phyloP scores from a whole-genome alignment of 2,797 vertebrate genomes.

The Hippoglossus hippoglossus region DNA sequence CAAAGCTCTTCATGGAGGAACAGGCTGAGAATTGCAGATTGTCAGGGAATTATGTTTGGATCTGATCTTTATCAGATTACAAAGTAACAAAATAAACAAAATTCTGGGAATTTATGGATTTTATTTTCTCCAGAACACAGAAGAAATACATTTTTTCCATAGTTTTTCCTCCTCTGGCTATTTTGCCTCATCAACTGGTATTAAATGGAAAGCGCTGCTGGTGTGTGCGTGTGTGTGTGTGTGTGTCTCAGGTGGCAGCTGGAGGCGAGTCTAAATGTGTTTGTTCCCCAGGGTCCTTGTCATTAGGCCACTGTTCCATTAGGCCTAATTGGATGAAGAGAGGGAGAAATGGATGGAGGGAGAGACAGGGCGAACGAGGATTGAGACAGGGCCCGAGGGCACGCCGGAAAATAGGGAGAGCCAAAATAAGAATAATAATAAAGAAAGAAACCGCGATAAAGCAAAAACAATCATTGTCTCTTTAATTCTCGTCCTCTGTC shows the following conservation, averaged over 20 bases:
- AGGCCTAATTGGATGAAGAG: slow-evolving; percentile 78
- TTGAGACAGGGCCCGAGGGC: slow-evolving; percentile 47
- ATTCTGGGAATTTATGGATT: background rate
- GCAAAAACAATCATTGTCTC: background rate
- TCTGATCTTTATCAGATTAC: background rate
- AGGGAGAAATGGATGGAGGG: slow-evolving; percentile 49
- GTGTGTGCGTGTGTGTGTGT: slow-evolving; percentile 20
- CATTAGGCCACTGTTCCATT: slow-evolving; percentile 79
- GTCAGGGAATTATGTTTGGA: background rate
- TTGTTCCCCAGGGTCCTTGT: slow-evolving; percentile 73
- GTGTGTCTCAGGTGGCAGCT: slow-evolving; percentile 58
- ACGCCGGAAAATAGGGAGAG: slow-evolving; percentile 28
- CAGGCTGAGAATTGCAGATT: background rate
- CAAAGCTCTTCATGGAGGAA: background rate
- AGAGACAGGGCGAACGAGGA: slow-evolving; percentile 28
- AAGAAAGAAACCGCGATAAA: background rate
- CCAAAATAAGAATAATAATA: background rate
- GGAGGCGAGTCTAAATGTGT: slow-evolving; percentile 75
- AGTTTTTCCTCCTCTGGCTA: slow-evolving; percentile 18
- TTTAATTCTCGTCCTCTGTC: slow-evolving; percentile 4
- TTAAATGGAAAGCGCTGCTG: slow-evolving; percentile 55
- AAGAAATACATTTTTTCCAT: background rate
- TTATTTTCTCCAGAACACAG: background rate
- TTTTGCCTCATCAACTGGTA: slow-evolving; percentile 49
- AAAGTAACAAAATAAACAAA: background rate